These are phyloP conservation scores for Neuroscelio doddi DNA, from an alignment of 2,888 invertebrate genomes.

Conservation along the genomic window DNA sequence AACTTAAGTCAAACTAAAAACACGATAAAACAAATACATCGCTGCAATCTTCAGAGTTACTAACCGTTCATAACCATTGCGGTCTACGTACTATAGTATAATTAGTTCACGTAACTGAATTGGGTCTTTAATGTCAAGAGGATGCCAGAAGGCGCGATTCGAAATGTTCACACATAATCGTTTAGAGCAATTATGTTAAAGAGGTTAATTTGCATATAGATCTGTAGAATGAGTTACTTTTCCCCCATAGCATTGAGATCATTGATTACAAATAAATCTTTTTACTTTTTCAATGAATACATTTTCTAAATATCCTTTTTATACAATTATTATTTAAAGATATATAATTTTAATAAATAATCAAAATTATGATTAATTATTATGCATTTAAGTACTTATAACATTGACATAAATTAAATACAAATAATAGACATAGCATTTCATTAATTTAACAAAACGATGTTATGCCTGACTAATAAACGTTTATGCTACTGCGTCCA, in stretches of 20 bases:
- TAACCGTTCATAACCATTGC: slow-evolving; percentile 17
- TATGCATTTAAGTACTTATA: no score
- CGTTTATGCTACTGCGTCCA: not conserved
- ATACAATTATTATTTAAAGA: no score
- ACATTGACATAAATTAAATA: no score
- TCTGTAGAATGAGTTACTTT: not conserved
- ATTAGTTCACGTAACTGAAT: slow-evolving; percentile 20
- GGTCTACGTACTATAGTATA: slow-evolving; percentile 1
- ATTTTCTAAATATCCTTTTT: not conserved
- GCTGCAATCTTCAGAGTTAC: slow-evolving; percentile 6
- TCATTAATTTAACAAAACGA: no score
- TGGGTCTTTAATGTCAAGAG: slow-evolving; percentile 14
- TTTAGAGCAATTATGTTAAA: not conserved
- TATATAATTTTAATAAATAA: no score
- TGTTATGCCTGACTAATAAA: not conserved
- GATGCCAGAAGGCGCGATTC: slow-evolving; percentile 7
- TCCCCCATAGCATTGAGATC: no score
- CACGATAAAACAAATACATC: slow-evolving; percentile 15
- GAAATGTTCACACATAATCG: slow-evolving; percentile 8
- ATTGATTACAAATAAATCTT: no score
- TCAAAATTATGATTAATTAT: no score
- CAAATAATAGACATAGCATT: no score
- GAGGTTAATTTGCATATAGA: not conserved
- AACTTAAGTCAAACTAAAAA: slow-evolving; percentile 5
- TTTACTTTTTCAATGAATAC: no score